Percentiles rank a stretch among this genome's conserved stretches.
These are phyloP conservation scores for Nomada ruficornis DNA, from an alignment of 2,888 invertebrate genomes.

Conservation along the genomic window DNA sequence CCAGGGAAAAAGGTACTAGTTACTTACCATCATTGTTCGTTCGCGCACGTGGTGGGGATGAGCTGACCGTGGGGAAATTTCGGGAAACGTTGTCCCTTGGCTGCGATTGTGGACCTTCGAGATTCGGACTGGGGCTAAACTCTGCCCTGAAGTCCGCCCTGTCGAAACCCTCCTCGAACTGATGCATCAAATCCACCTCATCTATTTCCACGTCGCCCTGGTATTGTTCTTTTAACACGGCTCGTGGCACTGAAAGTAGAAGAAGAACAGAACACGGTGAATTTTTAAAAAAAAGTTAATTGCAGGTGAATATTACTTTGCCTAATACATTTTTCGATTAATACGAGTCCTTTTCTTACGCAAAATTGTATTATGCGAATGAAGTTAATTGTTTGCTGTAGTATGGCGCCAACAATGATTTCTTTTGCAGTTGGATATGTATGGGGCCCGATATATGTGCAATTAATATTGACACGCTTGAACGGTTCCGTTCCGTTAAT, in stretches of 20 bases:
- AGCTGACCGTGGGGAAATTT: slow-evolving; percentile 80
- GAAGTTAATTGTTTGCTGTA: no score
- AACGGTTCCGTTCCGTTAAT: no score
- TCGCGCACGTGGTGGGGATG: slow-evolving; percentile 81
- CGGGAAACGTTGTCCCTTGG: slow-evolving; percentile 79
- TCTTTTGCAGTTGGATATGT: no score
- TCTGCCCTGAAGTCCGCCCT: slow-evolving; percentile 84
- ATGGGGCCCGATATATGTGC: no score
- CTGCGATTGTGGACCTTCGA: slow-evolving; percentile 82
- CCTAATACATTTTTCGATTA: neutral
- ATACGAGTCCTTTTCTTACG: no score
- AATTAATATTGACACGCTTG: no score
- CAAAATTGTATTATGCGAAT: no score
- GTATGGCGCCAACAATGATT: no score
- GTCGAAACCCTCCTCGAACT: slow-evolving; percentile 84
- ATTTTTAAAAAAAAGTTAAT: neutral
- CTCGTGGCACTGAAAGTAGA: slow-evolving; percentile 89
- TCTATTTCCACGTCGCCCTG: slow-evolving; percentile 92
- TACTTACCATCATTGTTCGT: slow-evolving; percentile 82
- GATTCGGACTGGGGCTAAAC: slow-evolving; percentile 84
- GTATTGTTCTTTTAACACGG: slow-evolving; percentile 92
- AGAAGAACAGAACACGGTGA: neutral
- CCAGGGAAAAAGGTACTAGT: neutral
- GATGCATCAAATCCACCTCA: slow-evolving; percentile 86
- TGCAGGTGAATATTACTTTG: neutral